Conservation (phyloP, 2,797 vertebrate genomes). For the Lerista edwardsae region DNA sequence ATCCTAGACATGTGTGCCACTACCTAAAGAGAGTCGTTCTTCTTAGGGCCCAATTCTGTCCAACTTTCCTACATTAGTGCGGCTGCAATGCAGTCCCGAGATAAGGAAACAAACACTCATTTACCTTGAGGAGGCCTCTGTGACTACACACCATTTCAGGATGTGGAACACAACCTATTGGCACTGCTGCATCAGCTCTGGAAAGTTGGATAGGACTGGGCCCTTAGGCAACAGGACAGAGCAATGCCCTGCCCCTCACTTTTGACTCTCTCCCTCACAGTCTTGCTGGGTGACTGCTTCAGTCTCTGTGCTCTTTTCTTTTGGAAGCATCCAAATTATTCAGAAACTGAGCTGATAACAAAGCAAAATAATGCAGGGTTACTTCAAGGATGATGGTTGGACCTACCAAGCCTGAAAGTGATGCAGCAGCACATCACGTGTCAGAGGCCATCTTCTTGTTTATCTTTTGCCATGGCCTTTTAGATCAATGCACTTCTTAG, state of each 20-base stretch:
- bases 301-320: neutral
- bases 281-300: neutral
- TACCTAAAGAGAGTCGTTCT: neutral
- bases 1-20: neutral
- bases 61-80: no score
- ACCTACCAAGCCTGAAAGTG: neutral
- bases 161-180: no score
- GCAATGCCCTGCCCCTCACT: neutral
- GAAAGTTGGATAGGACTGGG: no score
- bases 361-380: neutral
- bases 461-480: no score
- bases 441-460: neutral
- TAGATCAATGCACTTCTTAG: no score
- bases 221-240: neutral
- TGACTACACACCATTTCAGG: no score
- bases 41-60: no score
- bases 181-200: no score
- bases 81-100: no score
- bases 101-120: no score
- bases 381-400: neutral
- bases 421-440: no score
- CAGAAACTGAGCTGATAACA: neutral
- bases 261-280: neutral
- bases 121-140: no score
- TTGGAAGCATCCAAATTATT: neutral